These are phyloP conservation scores for Notolabrus celidotus DNA, from an alignment of 2,797 vertebrate species.

Conservation along the genomic window DNA sequence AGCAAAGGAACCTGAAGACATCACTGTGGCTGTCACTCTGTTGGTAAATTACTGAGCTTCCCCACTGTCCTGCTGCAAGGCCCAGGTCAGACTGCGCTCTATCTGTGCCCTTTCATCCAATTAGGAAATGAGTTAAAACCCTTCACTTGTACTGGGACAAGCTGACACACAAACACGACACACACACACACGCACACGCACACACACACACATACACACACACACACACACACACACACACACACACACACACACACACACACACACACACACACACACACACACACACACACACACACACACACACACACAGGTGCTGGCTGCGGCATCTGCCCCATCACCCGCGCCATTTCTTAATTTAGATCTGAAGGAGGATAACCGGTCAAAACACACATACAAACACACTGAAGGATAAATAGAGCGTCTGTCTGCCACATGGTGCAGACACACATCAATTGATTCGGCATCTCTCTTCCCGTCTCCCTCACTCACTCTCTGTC, in stretches of 20 bases:
- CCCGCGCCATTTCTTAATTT: slow-evolving; percentile 89
- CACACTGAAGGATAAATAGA: slow-evolving; percentile 81
- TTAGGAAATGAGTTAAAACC: slow-evolving; percentile 84
- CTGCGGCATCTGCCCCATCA: slow-evolving; percentile 81
- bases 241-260: slow-evolving; percentile 48
- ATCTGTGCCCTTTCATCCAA: slow-evolving; percentile 83
- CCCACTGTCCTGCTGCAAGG: slow-evolving; percentile 73
- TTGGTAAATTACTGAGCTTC: slow-evolving; percentile 78
- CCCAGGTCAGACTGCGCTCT: slow-evolving; percentile 66
- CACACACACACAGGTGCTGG: slow-evolving; percentile 44
- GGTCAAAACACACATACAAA: slow-evolving; percentile 84
- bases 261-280: slow-evolving; percentile 45
- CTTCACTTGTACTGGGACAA: slow-evolving; percentile 69
- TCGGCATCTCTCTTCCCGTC: slow-evolving; percentile 73
- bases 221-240: slow-evolving; percentile 45
- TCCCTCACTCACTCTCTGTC: slow-evolving; percentile 28
- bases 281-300: slow-evolving; percentile 15
- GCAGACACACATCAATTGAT: slow-evolving; percentile 82
- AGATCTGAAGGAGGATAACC: slow-evolving; percentile 85
- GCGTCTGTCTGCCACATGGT: slow-evolving; percentile 78
- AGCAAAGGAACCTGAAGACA: slow-evolving; percentile 59
- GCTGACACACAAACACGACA: slow-evolving; percentile 58
- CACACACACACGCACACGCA: slow-evolving; percentile 35
- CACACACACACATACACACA: slow-evolving; percentile 38
- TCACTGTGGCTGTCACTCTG: slow-evolving; percentile 75